phyloP scores from a whole-genome alignment of 2,888 invertebrate species.

The Kryphioiulus occultus region DNA sequence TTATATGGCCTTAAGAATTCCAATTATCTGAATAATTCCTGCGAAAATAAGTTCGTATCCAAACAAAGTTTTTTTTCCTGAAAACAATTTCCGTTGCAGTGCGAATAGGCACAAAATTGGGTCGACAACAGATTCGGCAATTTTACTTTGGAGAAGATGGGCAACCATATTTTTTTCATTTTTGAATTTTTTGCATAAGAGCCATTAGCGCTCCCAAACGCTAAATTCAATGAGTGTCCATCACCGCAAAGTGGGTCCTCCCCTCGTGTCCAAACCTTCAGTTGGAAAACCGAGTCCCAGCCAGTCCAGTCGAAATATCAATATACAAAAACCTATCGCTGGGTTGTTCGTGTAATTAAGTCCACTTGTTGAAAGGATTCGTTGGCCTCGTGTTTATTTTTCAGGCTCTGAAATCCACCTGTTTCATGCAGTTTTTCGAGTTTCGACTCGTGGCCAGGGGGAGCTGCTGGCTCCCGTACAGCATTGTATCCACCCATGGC shows the following conservation, averaged over 20 bases:
- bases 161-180: not conserved
- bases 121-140: not conserved
- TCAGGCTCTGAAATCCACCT: not conserved
- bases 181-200: not conserved
- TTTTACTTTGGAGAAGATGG: not conserved
- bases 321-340: not conserved
- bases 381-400: conserved; percentile 35
- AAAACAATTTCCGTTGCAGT: not conserved
- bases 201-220: not conserved
- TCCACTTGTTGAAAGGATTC: conserved; percentile 35
- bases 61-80: not conserved
- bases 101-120: too few species aligned
- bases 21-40: not conserved
- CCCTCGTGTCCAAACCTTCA: conserved; percentile 10
- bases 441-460: not conserved
- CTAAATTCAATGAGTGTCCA: conserved; percentile 22
- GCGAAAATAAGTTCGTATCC: not conserved
- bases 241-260: conserved; percentile 22
- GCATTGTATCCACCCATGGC: conserved; percentile 22
- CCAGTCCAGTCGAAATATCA: not conserved
- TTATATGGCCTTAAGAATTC: conserved; percentile 1
- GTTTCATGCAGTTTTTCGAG: conserved; percentile 9
- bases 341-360: conserved; percentile 25
- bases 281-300: conserved; percentile 1
- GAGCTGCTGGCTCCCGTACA: conserved; percentile 17